A percentile compares a stretch with the other conserved stretches of the same genome.
Evolutionary conservation across 2,888 invertebrate species (phyloP).

Genomic region (Chymomyza caudatula): DNA sequence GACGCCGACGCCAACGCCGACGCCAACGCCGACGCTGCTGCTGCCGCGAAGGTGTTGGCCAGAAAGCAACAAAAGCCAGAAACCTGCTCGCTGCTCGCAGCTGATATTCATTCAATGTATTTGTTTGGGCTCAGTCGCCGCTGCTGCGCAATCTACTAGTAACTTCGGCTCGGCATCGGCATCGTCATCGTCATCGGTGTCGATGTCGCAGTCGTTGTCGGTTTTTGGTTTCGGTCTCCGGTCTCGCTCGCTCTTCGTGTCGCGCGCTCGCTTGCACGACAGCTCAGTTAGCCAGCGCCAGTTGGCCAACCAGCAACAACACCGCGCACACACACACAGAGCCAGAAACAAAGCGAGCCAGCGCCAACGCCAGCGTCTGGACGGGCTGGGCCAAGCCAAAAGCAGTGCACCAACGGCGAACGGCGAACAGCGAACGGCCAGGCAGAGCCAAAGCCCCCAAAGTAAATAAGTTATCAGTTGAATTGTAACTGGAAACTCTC

Average conservation of each 20-base stretch:
- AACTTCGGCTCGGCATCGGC: background rate
- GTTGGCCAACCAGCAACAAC: conserved; percentile 8
- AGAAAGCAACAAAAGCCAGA: conserved; percentile 6
- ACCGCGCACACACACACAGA: background rate
- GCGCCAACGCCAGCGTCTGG: conserved; percentile 38
- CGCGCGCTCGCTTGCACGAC: conserved; percentile 2
- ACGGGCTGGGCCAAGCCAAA: background rate
- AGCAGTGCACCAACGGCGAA: conserved; percentile 44
- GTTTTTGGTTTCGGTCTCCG: background rate
- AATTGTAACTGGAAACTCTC: conserved; percentile 61
- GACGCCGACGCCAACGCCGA: background rate
- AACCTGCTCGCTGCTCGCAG: conserved; percentile 47
- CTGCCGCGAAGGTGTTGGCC: background rate
- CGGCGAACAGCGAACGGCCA: conserved; percentile 15
- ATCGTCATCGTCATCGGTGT: too few species aligned
- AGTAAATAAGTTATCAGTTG: conserved; percentile 71
- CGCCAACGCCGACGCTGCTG: background rate
- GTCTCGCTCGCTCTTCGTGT: background rate
- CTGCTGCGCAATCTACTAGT: conserved; percentile 7
- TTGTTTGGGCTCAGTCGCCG: conserved; percentile 26
- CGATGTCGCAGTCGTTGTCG: too few species aligned
- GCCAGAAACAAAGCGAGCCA: background rate
- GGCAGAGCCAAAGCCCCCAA: conserved; percentile 49
- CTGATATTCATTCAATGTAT: conserved; percentile 61
- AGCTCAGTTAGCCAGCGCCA: conserved; percentile 10